phyloP scores from a whole-genome alignment of 2,113 vertebrate genomes.

The Paramisgurnus dabryanus region DNA sequence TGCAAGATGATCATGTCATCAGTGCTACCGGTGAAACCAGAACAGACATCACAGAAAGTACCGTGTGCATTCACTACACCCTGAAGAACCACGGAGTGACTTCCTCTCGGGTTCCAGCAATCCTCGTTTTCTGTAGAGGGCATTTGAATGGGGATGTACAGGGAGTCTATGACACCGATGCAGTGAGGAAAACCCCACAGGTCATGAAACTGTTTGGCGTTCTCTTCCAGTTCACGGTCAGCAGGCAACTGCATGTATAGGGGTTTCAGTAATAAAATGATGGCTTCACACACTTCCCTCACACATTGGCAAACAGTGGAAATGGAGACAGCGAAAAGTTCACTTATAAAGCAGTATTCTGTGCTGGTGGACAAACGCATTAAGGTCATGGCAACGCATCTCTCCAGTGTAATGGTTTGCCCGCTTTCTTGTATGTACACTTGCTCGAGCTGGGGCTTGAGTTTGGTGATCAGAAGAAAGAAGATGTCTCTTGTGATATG shows the following conservation, averaged over 20 bases:
- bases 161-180: slow-evolving; percentile 68
- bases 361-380: slow-evolving; percentile 73
- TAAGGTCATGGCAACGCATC: slow-evolving; percentile 71
- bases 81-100: slow-evolving; percentile 72
- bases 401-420: slow-evolving; percentile 66
- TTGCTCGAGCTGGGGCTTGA: slow-evolving; percentile 65
- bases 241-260: slow-evolving; percentile 69
- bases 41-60: slow-evolving; percentile 73
- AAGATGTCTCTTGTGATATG: slow-evolving; percentile 75
- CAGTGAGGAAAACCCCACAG: slow-evolving; percentile 76
- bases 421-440: slow-evolving; percentile 40
- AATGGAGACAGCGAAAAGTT: slow-evolving; percentile 64
- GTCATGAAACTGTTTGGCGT: slow-evolving; percentile 64
- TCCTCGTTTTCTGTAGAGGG: slow-evolving; percentile 59
- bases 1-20: slow-evolving; percentile 68
- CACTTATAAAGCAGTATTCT: slow-evolving; percentile 69
- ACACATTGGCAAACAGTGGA: slow-evolving; percentile 69
- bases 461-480: slow-evolving; percentile 68
- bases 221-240: slow-evolving; percentile 68
- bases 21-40: slow-evolving; percentile 69
- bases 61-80: slow-evolving; percentile 71
- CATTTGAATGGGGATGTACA: slow-evolving; percentile 67
- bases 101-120: slow-evolving; percentile 68
- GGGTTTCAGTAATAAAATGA: slow-evolving; percentile 68
- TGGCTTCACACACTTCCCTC: slow-evolving; percentile 66